Evolutionary conservation across 1,140 invertebrate genomes (phyloP), one percentile per base, ranked within the genome.

Genomic region (Psilanteris sp.): DNA sequence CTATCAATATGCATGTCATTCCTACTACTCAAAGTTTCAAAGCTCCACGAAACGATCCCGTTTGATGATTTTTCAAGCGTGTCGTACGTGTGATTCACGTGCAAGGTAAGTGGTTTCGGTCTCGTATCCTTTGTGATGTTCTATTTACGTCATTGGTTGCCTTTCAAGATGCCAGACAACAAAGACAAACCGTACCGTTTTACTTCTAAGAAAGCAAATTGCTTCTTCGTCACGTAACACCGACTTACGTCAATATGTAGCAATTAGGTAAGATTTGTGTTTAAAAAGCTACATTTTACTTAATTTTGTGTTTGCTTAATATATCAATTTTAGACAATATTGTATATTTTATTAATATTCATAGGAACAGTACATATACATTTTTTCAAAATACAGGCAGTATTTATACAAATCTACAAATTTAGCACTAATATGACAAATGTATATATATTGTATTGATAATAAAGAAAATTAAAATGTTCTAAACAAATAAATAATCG

Each of bases 1-100:
- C 14, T 31, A 46, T 46, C 43, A 31, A 46, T 46, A 46, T 46
- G 29, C 43, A 29, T 22, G 18, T 18, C 43, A 31, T 46, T 46
- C 7, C 24, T 46, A 18, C 26, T 5, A 46, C 26, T 46, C 24
- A 46, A 46, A 46, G 18, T 46, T 46, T 46, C 26, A 16, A 31
- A 29, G 43, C 43, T 29, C 24, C 26, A 7, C 43, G 26, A 18
- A n/a, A 46, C 43, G 26, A n/a, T 14, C 18, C 26, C 13, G 43
- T 46, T 46, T 31, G 43, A 31, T 31, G 14, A 46, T 46, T 46
- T 46, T 46, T 46, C 24, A 11, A 31, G 26, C 26, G 26, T 46
- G 26, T 18, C 43, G 43, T 46, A 46, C 26, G 43, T 43, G 39
- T 43, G 22, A 43, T 27, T 43, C 20, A n/a, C 22, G 5, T n/a